A percentile compares a stretch with the other conserved stretches of the same genome.
phyloP scores from a whole-genome alignment of 2,888 invertebrate species.

The Orthosia incerta region DNA sequence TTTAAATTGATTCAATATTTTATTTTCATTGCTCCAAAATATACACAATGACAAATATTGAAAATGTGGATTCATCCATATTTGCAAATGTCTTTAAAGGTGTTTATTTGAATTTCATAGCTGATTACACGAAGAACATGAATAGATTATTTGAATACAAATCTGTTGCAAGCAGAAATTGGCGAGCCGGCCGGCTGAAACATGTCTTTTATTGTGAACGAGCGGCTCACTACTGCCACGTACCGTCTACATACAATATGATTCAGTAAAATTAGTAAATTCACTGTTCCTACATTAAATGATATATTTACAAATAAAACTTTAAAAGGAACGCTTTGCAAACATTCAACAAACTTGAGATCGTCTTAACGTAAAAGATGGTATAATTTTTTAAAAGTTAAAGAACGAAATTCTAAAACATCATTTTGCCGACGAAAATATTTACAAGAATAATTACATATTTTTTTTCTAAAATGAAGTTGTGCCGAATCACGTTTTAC shows the following conservation, averaged over 20 bases:
- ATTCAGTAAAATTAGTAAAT: conserved; percentile 88
- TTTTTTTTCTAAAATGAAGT: conserved; percentile 76
- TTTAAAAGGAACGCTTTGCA: conserved; percentile 91
- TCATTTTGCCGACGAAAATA: conserved; percentile 81
- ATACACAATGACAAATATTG: conserved; percentile 90
- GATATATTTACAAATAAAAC: conserved; percentile 91
- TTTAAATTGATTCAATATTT: conserved; percentile 88
- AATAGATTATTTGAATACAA: conserved; percentile 86
- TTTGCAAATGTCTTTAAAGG: conserved; percentile 87
- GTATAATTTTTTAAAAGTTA: conserved; percentile 88
- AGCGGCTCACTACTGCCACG: conserved; percentile 72
- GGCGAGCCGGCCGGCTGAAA: conserved; percentile 70
- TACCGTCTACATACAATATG: conserved; percentile 80
- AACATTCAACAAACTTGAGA: conserved; percentile 91
- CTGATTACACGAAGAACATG: conserved; percentile 89
- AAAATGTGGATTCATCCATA: conserved; percentile 85
- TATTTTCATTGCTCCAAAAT: conserved; percentile 90
- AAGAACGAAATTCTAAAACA: conserved; percentile 87
- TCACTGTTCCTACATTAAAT: conserved; percentile 88
- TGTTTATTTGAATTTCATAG: conserved; percentile 87
- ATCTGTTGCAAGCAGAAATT: conserved; percentile 79
- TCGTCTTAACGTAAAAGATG: conserved; percentile 90
- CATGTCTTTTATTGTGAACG: conserved; percentile 79
- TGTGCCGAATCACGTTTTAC: conserved; percentile 88
- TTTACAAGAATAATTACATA: conserved; percentile 84